Evolutionary conservation across 2,797 vertebrate species (phyloP), one percentile per base, ranked within the genome.

Genomic region (Pygocentrus nattereri): DNA sequence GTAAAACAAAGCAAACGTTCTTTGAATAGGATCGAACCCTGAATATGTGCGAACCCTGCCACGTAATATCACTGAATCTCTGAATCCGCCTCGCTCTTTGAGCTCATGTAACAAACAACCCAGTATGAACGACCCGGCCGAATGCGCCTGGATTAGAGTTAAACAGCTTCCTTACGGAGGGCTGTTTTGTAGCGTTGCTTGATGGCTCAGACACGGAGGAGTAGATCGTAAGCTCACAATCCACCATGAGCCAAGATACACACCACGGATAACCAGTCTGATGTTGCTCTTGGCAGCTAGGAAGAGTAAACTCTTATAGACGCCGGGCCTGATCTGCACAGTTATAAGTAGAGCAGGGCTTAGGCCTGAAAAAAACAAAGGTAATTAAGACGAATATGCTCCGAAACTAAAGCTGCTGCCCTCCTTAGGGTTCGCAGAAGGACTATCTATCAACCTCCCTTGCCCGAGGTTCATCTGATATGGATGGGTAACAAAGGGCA

Each of bases 231-330:
- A 50, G 56, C 41, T 18, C 49, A 25, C 25, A 47, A n/a, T 16
- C 50, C 52, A 49, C 52, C 11, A 5, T 25, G 54, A 54, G 74
- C 74, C 83, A 78, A 81, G 30, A 74, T 72, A 74, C 64, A 84
- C 74, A 78, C 12, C 50, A 52, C 6, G 15, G 16, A 59, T 81
- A 73, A 68, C 16, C n/a, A 54, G 54, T 61, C 69, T 84, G 52
- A 38, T 78, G 25, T 81, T 81, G 69, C 69, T 78, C 74, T 70
- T 84, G 83, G 79, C 83, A 67, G 50, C 25, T 54, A 16, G 38
- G 16, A 73, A 38, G 68, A 79, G 78, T 50, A 50, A 61, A 61
- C 67, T 27, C 54, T 16, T 61, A 15, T 58, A 56, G 78, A 56
- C 11, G 13, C 38, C 27, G 18, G 12, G 5, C 50, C 69, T 79